A percentile compares a stretch with the other conserved stretches of the same genome.
Conservation (phyloP, 2,888 invertebrate species). For the Lepidocyrtoides sp. region DNA sequence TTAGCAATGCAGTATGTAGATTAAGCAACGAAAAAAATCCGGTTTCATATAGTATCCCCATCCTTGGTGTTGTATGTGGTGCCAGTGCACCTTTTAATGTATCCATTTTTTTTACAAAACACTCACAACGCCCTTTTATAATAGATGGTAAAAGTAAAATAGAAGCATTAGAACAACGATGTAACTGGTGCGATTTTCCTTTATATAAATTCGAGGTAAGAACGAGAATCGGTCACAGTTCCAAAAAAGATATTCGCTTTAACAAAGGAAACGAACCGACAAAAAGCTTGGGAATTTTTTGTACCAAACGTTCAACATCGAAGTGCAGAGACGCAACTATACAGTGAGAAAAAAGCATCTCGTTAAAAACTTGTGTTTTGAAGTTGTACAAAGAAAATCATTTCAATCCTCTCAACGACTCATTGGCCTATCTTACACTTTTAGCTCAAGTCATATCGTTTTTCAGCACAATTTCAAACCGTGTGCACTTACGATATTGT, state of each 20-base stretch:
- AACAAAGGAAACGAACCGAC: slow-evolving; percentile 67
- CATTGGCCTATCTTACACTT: not conserved
- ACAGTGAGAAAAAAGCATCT: not conserved
- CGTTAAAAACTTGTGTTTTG: not conserved
- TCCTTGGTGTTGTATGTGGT: not conserved
- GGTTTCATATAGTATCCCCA: not conserved
- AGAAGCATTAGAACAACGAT: slow-evolving; percentile 26
- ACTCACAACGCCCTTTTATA: slow-evolving; percentile 27
- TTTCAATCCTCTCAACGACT: not conserved
- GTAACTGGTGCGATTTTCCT: slow-evolving; percentile 59
- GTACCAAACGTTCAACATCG: not conserved
- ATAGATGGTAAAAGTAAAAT: not conserved
- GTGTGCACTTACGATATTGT: not conserved
- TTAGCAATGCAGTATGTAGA: not conserved
- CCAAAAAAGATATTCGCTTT: slow-evolving; percentile 55
- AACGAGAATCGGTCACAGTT: slow-evolving; percentile 68
- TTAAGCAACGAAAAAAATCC: slow-evolving; percentile 20
- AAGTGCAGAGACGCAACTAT: not conserved
- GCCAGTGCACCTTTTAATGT: not conserved
- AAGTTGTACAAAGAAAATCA: slow-evolving; percentile 22
- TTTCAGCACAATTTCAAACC: not conserved
- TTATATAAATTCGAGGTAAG: slow-evolving; percentile 55
- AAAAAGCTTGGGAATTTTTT: slow-evolving; percentile 34
- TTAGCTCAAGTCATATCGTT: not conserved
- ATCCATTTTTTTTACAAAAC: not conserved